phyloP scores from a whole-genome alignment of 2,888 invertebrate species.

The Athripsodes cinereus region DNA sequence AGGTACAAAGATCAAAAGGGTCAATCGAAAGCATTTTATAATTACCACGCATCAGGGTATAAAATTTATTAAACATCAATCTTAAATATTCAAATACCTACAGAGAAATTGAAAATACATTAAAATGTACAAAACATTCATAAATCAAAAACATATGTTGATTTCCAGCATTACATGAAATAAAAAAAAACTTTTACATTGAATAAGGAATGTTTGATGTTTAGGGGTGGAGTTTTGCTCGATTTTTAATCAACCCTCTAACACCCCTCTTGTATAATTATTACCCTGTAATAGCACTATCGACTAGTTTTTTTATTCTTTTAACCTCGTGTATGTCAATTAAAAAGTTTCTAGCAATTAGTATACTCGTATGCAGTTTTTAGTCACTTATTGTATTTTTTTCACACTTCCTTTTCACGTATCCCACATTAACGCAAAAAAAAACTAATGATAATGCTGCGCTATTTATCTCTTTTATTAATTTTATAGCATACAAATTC shows the following conservation, averaged over 20 bases:
- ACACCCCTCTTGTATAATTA: slow-evolving; percentile 22
- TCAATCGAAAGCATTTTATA: too few relatives aligned
- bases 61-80: too few relatives aligned
- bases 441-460: too few relatives aligned
- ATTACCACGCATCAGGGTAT: too few relatives aligned
- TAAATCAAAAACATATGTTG: slow-evolving; percentile 21
- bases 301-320: not conserved
- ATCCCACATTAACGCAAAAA: too few relatives aligned
- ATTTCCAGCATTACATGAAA: slow-evolving; percentile 12
- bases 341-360: not conserved
- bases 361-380: not conserved
- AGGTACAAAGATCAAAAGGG: too few relatives aligned
- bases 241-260: slow-evolving; percentile 19
- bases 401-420: too few relatives aligned
- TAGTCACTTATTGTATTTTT: not conserved
- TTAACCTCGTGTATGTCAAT: not conserved
- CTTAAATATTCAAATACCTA: too few relatives aligned
- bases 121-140: not conserved
- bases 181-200: not conserved
- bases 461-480: too few relatives aligned
- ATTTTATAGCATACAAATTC: too few relatives aligned
- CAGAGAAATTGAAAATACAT: too few relatives aligned
- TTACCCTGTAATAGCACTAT: slow-evolving; percentile 6
- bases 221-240: slow-evolving; percentile 14
- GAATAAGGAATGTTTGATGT: not conserved